Conservation (phyloP, 2,797 vertebrate species). For the Sylvia borin region DNA sequence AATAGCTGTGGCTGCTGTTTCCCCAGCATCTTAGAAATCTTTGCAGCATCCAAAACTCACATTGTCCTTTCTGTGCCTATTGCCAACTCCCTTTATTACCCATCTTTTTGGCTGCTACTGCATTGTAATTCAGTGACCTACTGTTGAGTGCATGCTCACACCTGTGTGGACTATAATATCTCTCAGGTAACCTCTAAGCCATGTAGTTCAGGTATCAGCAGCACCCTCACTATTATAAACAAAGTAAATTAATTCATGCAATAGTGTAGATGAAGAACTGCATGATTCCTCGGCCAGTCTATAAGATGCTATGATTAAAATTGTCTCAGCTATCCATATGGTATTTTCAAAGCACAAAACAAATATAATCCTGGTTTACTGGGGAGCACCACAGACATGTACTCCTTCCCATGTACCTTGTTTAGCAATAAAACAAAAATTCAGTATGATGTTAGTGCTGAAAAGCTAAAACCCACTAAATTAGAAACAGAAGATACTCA, state of each 20-base stretch:
- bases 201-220: neutral
- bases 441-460: neutral
- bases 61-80: neutral
- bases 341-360: neutral
- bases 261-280: neutral
- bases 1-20: neutral
- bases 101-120: neutral
- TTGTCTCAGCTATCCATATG: neutral
- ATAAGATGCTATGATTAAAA: neutral
- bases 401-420: neutral
- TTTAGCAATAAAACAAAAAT: neutral
- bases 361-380: neutral
- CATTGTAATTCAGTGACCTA: neutral
- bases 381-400: neutral
- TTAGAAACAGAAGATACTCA: neutral
- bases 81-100: neutral
- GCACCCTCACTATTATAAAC: neutral
- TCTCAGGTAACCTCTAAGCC: neutral
- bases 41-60: neutral
- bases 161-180: neutral
- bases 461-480: neutral
- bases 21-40: neutral
- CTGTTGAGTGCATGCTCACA: neutral
- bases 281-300: neutral
- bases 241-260: neutral